Evolutionary conservation across 2,113 vertebrate species (phyloP).

Genomic region (Trematomus loennbergii): DNA sequence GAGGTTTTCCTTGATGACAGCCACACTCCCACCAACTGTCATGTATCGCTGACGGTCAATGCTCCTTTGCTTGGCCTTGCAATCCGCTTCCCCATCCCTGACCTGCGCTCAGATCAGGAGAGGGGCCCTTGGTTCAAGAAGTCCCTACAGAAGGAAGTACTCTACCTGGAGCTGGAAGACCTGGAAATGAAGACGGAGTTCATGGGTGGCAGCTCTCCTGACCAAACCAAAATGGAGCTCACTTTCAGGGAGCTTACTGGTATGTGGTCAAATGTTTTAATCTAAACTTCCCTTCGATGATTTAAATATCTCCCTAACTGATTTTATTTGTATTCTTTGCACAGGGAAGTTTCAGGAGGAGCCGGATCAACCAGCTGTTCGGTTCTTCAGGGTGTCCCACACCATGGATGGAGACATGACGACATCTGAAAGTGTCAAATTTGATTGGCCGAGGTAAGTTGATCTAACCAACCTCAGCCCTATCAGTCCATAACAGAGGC

Average conservation of each 20-base stretch:
- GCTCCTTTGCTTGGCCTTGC: conserved; percentile 89
- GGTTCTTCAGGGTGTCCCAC: conserved; percentile 91
- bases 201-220: conserved; percentile 88
- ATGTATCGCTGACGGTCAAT: conserved; percentile 87
- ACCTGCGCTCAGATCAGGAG: conserved; percentile 96
- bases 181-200: conserved; percentile 94
- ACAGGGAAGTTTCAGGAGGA: conserved; percentile 93
- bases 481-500: background rate
- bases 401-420: conserved; percentile 90
- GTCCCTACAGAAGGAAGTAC: conserved; percentile 94
- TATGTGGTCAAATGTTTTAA: conserved; percentile 69
- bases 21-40: conserved; percentile 89
- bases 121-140: conserved; percentile 98
- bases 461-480: background rate
- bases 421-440: conserved; percentile 90
- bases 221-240: conserved; percentile 95
- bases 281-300: background rate
- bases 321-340: conserved; percentile 3
- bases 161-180: conserved; percentile 90
- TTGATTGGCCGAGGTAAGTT: conserved; percentile 95
- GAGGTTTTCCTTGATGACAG: conserved; percentile 97
- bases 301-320: background rate
- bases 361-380: conserved; percentile 79
- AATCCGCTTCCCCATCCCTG: conserved; percentile 96
- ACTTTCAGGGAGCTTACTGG: conserved; percentile 93